A percentile compares a stretch with the other conserved stretches of the same genome.
Conservation (phyloP, 1,140 invertebrate species). For the Zaprionus ghesquierei region DNA sequence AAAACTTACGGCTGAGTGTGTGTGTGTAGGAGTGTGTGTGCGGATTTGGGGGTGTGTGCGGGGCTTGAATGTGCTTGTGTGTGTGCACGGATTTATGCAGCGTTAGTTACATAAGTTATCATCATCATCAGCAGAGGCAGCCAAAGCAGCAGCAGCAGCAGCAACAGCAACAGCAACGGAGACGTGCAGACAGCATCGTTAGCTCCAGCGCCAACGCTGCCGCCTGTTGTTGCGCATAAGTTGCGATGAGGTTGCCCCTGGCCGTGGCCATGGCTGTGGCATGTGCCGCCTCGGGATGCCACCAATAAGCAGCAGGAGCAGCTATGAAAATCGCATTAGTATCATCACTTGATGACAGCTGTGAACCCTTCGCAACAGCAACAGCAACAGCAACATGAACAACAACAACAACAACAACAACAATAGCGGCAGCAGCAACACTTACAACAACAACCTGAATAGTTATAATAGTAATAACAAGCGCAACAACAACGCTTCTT, state of each 20-base stretch:
- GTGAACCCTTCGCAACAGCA: slow-evolving; percentile 19
- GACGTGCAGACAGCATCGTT: slow-evolving; percentile 32
- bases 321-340: slow-evolving; percentile 66
- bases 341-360: slow-evolving; percentile 58
- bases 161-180: slow-evolving; percentile 26
- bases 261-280: not conserved
- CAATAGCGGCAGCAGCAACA: not conserved
- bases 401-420: slow-evolving; percentile 7
- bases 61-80: slow-evolving; percentile 24
- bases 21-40: slow-evolving; percentile 18
- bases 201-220: slow-evolving; percentile 9
- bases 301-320: slow-evolving; percentile 33
- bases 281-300: slow-evolving; percentile 17
- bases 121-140: slow-evolving; percentile 59
- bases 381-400: not conserved
- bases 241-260: slow-evolving; percentile 29
- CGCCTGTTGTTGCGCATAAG: slow-evolving; percentile 41
- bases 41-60: slow-evolving; percentile 18
- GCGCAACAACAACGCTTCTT: slow-evolving; percentile 8
- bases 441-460: slow-evolving; percentile 12
- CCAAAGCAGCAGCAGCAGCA: slow-evolving; percentile 25
- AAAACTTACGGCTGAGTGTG: slow-evolving; percentile 23
- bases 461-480: not conserved
- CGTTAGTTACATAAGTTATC: slow-evolving; percentile 79
- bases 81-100: slow-evolving; percentile 75